Percentiles rank a stretch among this genome's conserved stretches.
These are phyloP conservation scores for Halcyon malimbica DNA, from an alignment of 2,113 vertebrate species.

Conservation along the genomic window DNA sequence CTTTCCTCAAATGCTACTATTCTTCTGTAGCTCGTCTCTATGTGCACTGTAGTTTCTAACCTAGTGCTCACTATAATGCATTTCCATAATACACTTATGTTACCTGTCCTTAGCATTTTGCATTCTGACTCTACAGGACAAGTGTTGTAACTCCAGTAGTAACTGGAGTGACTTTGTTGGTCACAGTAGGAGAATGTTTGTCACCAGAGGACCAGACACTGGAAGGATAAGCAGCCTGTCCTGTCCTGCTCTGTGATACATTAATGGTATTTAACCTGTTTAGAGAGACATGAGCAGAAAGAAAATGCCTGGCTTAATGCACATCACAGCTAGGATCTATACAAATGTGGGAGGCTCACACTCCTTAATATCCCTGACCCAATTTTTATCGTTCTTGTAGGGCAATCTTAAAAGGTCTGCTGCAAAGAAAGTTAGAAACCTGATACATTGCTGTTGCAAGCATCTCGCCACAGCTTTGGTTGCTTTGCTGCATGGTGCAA, in stretches of 20 bases:
- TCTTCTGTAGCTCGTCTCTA: not conserved
- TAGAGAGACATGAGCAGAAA: not conserved
- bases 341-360: not conserved
- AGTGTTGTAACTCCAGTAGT: not conserved
- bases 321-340: not conserved
- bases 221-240: not conserved
- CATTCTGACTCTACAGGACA: not conserved
- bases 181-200: not conserved
- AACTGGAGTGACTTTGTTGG: not conserved
- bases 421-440: slow-evolving; percentile 34
- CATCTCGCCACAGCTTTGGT: not conserved
- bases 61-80: not conserved
- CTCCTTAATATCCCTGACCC: slow-evolving; percentile 33
- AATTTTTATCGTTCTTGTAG: slow-evolving; percentile 25
- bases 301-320: not conserved
- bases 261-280: not conserved
- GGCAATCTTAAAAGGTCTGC: slow-evolving; percentile 17
- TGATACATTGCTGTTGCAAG: not conserved
- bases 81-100: not conserved
- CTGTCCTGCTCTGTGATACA: not conserved
- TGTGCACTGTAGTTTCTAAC: not conserved
- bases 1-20: not conserved
- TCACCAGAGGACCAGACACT: not conserved
- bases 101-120: not conserved
- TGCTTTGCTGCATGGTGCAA: not conserved